phyloP scores from a whole-genome alignment of 2,113 vertebrate genomes.

The Oryzias javanicus region DNA sequence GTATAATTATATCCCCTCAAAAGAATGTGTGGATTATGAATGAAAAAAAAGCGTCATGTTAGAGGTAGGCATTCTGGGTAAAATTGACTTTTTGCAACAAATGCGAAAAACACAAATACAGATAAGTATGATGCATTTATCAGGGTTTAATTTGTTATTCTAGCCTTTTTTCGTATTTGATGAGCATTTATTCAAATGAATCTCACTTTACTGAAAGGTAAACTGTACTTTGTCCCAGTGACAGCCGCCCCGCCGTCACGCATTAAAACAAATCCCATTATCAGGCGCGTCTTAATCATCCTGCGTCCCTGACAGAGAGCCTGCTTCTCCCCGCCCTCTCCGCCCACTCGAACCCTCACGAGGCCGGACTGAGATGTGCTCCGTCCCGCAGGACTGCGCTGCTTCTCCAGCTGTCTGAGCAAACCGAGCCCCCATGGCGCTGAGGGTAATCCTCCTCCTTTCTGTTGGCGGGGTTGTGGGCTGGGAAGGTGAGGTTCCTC shows the following conservation, averaged over 20 bases:
- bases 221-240: background rate
- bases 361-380: background rate
- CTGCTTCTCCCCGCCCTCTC: constrained; percentile 7
- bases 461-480: constrained; percentile 36
- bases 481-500: constrained; percentile 38
- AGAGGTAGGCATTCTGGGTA: too few species aligned
- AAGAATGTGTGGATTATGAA: too few species aligned
- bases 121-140: too few species aligned
- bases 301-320: background rate
- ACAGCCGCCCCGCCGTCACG: background rate
- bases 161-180: too few species aligned
- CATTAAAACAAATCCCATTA: constrained; percentile 6
- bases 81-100: too few species aligned
- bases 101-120: too few species aligned
- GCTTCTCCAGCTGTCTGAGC: background rate
- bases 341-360: background rate
- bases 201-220: background rate
- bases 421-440: constrained; percentile 16
- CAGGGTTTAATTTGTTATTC: background rate
- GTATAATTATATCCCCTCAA: too few species aligned
- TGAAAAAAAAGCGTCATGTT: too few species aligned
- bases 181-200: background rate
- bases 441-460: constrained; percentile 34
- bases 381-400: background rate
- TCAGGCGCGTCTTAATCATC: constrained; percentile 7